Evolutionary conservation across 2,797 vertebrate genomes (phyloP), one percentile per base, ranked within the genome.

Genomic region (Zalophus californianus): DNA sequence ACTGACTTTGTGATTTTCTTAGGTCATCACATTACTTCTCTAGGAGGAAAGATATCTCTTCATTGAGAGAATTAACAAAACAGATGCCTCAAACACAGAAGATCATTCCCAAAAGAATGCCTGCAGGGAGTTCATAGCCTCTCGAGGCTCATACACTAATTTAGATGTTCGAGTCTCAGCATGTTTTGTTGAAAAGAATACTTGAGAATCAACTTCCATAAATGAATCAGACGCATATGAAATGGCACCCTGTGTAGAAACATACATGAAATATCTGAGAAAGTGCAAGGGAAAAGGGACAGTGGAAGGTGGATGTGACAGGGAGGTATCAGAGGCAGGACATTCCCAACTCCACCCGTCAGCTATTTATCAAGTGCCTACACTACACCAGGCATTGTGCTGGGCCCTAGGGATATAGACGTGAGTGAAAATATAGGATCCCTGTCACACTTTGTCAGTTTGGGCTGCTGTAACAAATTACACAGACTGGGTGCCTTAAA

Each of bases 21-120:
- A 86, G 35, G 62, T n/a, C 93, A 90, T 50, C 29, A 86, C 80
- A 91, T 60, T 91, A 27, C 50, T 89, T 93, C 64, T 82, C 60
- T 48, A 78, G 73, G 56, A 72, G 77, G 60, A 90, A 79, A 83
- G 60, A 56, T 29, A 41, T 4, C 38, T 54, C 41, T 72, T 27
- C 38, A 85, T 23, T 44, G n/a, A 95, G 77, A 85, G 21, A 80
- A 88, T 29, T 58, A n/a, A 60, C 70, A 66, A 90, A 86, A 62
- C 38, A 38, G 41, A 21, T 52, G 52, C 41, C 89, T 83, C 50
- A 58, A 68, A 88, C n/a, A 41, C 41, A 38, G 23, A 78, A 56
- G 85, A 50, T 32, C 41, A 35, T 75, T 77, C 35, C 64, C 72
- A 73, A 54, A 84, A 80, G 14, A 54, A 79, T 20, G 50, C 50